Evolutionary conservation across 53 echinoderm and acorn worm genomes (phyloP).

Genomic region (Henricia sp.): DNA sequence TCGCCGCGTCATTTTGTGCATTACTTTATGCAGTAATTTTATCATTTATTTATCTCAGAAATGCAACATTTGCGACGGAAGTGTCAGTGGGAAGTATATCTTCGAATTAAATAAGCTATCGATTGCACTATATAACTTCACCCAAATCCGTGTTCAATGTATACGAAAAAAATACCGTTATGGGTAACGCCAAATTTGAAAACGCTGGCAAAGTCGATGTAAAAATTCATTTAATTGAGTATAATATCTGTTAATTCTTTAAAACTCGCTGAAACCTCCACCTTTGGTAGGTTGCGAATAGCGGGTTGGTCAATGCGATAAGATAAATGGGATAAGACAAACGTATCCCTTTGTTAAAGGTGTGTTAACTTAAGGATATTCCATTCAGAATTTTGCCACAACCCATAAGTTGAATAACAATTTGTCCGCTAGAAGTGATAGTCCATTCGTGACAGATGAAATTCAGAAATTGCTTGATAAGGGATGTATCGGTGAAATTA

Average conservation of each 20-base stretch:
- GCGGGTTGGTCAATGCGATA: background rate
- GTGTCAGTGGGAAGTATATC: too few relatives aligned
- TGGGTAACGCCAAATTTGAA: too few relatives aligned
- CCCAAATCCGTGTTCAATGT: too few relatives aligned
- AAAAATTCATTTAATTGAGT: background rate
- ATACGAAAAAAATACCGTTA: too few relatives aligned
- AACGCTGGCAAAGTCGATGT: background rate
- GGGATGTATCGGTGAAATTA: background rate
- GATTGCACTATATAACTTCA: too few relatives aligned
- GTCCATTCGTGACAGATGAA: background rate
- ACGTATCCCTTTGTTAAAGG: background rate
- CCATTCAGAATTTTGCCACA: constrained; percentile 2
- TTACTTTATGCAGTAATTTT: too few relatives aligned
- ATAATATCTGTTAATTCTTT: background rate
- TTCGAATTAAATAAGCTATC: too few relatives aligned
- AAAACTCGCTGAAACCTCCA: background rate
- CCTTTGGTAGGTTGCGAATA: background rate
- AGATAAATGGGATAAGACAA: background rate
- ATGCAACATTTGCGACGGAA: too few relatives aligned
- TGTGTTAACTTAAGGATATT: background rate
- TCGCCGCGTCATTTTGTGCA: too few relatives aligned
- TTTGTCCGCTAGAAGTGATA: background rate
- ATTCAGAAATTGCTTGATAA: background rate
- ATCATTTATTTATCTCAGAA: too few relatives aligned
- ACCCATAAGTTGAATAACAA: constrained; percentile 3